A percentile compares a stretch with the other conserved stretches of the same genome.
Evolutionary conservation across 2,888 invertebrate genomes (phyloP).

Genomic region (Julus scanicus): DNA sequence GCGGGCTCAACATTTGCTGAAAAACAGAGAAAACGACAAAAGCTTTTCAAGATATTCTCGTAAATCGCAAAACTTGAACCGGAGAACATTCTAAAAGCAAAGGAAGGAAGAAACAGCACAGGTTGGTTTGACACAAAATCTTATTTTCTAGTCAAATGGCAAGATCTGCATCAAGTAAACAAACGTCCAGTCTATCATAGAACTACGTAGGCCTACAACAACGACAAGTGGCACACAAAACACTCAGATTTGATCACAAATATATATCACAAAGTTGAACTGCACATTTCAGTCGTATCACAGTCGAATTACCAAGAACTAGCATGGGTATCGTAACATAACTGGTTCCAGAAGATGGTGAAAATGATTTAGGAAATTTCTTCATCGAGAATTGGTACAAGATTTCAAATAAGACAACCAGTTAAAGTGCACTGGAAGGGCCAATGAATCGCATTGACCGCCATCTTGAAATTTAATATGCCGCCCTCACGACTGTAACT

Average conservation of each 20-base stretch:
- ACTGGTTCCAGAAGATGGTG: no score
- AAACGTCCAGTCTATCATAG: neutral
- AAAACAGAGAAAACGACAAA: constrained; percentile 50
- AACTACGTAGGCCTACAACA: neutral
- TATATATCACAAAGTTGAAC: constrained; percentile 35
- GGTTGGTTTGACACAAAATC: neutral
- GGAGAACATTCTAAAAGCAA: neutral
- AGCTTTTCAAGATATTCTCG: neutral
- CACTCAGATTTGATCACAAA: constrained; percentile 44
- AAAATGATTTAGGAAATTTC: neutral
- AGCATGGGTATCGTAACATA: neutral
- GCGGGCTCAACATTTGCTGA: constrained; percentile 46
- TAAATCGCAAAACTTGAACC: neutral
- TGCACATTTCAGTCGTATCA: neutral
- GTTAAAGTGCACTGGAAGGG: neutral
- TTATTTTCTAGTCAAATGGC: neutral
- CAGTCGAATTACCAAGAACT: neutral
- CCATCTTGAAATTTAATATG: constrained; percentile 15
- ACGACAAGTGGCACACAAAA: constrained; percentile 1
- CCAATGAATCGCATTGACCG: neutral
- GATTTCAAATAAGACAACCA: neutral
- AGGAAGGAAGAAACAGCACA: neutral
- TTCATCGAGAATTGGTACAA: neutral
- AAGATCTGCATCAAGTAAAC: neutral
- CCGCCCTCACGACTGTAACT: neutral